A percentile compares a stretch with the other conserved stretches of the same genome.
Evolutionary conservation across 2,113 vertebrate genomes (phyloP).

Genomic region (Equus przewalskii): DNA sequence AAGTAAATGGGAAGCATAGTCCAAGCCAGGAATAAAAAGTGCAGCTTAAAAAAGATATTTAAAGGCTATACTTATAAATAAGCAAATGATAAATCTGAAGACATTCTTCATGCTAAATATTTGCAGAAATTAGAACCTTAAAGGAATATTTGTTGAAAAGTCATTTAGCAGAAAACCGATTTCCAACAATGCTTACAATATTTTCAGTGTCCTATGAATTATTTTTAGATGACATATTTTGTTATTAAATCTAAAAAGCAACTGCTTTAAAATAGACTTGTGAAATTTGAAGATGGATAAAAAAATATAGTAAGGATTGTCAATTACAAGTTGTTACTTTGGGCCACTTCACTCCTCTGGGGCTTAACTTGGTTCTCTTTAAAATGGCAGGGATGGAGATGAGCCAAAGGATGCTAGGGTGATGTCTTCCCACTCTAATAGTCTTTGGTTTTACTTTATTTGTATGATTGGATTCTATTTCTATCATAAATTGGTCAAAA

Average conservation of each 20-base stretch:
- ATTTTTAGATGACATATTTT: slow-evolving; percentile 71
- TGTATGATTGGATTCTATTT: not conserved
- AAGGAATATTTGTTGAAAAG: slow-evolving; percentile 66
- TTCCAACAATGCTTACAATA: slow-evolving; percentile 52
- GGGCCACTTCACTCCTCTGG: not conserved
- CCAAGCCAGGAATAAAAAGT: not conserved
- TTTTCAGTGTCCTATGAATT: slow-evolving; percentile 46
- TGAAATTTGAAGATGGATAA: slow-evolving; percentile 37
- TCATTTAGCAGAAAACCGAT: slow-evolving; percentile 5
- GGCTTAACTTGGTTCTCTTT: not conserved
- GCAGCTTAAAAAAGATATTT: not conserved
- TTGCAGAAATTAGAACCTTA: slow-evolving; percentile 55
- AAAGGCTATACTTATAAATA: not conserved
- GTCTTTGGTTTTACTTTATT: not conserved
- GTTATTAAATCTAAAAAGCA: slow-evolving; percentile 60
- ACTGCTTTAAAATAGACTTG: slow-evolving; percentile 63
- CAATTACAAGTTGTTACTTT: slow-evolving; percentile 4
- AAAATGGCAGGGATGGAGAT: not conserved
- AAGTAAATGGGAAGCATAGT: not conserved
- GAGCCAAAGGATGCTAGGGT: not conserved
- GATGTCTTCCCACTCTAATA: not conserved
- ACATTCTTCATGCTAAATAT: slow-evolving; percentile 31
- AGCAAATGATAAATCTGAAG: not conserved
- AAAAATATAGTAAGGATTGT: not conserved
- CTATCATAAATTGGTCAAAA: not conserved